Evolutionary conservation across 2,113 vertebrate species (phyloP), one percentile per base, ranked within the genome.

Genomic region (Larimichthys crocea): DNA sequence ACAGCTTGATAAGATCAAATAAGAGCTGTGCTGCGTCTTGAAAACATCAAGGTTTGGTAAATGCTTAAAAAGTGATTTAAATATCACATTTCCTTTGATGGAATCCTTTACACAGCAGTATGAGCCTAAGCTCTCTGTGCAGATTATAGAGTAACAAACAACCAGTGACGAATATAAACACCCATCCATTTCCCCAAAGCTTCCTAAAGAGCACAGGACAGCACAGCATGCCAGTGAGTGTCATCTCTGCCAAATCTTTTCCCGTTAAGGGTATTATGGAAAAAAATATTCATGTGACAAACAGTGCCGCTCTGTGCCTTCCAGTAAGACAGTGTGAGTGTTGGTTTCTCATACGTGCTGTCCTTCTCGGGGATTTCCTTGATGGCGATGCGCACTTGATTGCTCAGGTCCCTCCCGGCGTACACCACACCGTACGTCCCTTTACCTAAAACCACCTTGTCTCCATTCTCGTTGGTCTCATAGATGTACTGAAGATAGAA

Each of bases 361-460:
- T 99, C 97, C 31, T 94, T 95, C 86, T 99, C 97, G 0, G 97
- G 97, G 65, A 99, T 97, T 94, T 99, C 97, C 91, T 99, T 99
- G 94, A 99, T 97, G 76, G 97, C 97, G 4, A 98, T 97, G 88
- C 97, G 96, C 4, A 97, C 96, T 86, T 96, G 96, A 66, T 96
- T 98, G 93, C 94, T 96, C 69, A 95, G 89, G 62, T 97, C 96
- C 11, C 97, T 94, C 57, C 97, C 97, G 0, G 97, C 97, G 0
- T 97, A 99, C 87, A 99, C 97, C 17, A 97, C 94, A 0, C 97
- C 97, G 0, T 97, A 98, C 0, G 97, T 98, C 60, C 97, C 97
- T 88, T 95, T 97, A 56, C 97, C 97, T 79, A 99, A 95, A 65
- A 98, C 90, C 86, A 97, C 95, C 74, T 96, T 92, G 86, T 97